phyloP scores from a whole-genome alignment of 1,140 invertebrate species.

The Episyrphus balteatus region DNA sequence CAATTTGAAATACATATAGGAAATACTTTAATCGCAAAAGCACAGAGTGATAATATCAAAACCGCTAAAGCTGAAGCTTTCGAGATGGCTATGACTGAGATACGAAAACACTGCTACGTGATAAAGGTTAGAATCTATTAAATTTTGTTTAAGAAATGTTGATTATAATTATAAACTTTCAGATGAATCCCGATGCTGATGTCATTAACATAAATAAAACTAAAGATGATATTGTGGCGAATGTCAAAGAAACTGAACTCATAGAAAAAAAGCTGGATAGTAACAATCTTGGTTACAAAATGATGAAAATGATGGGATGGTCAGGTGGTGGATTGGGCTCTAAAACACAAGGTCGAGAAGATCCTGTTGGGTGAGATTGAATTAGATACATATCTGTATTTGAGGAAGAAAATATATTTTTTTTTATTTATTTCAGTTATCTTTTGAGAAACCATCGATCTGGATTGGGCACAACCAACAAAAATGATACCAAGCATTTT shows the following conservation, averaged over 20 bases:
- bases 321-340: conserved; percentile 63
- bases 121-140: conserved; percentile 38
- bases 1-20: conserved; percentile 26
- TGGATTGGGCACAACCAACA: conserved; percentile 22
- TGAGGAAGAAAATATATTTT: not conserved
- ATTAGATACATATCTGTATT: not conserved
- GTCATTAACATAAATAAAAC: conserved; percentile 26
- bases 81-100: conserved; percentile 26
- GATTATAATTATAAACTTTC: not conserved
- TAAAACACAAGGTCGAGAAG: conserved; percentile 52
- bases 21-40: conserved; percentile 25
- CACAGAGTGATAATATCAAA: conserved; percentile 30
- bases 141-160: not conserved
- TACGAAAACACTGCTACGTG: conserved; percentile 42
- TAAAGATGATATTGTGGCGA: conserved; percentile 22
- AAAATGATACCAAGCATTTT: conserved; percentile 37
- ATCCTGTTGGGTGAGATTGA: conserved; percentile 46
- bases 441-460: conserved; percentile 26
- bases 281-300: conserved; percentile 51
- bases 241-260: conserved; percentile 19
- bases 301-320: conserved; percentile 76
- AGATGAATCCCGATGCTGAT: conserved; percentile 14
- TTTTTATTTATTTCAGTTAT: conserved; percentile 15
- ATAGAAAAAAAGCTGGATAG: conserved; percentile 29
- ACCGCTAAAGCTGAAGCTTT: conserved; percentile 38